phyloP scores from a whole-genome alignment of 2,797 vertebrate genomes.

The Pachyuromys duprasi region DNA sequence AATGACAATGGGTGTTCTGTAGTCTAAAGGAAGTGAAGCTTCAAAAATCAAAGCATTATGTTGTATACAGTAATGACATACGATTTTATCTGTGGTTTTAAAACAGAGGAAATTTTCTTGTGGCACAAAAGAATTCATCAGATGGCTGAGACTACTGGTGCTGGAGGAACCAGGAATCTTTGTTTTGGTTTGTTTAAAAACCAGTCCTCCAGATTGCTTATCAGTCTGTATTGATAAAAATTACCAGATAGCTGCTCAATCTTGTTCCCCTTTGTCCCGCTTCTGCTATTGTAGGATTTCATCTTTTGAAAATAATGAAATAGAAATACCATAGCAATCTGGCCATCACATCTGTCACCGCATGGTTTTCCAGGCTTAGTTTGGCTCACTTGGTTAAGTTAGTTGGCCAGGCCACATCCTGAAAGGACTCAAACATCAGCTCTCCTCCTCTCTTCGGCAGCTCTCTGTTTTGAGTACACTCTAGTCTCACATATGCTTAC shows the following conservation, averaged over 20 bases:
- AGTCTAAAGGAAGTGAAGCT: neutral
- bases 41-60: neutral
- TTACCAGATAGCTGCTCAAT: constrained; percentile 65
- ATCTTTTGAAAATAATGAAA: constrained; percentile 70
- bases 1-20: neutral
- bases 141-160: neutral
- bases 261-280: constrained; percentile 50
- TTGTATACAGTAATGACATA: neutral
- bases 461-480: neutral
- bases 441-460: neutral
- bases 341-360: constrained; percentile 76
- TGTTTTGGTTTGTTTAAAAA: constrained; percentile 57
- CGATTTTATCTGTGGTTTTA: neutral
- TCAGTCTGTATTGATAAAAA: constrained; percentile 74
- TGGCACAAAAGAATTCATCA: neutral
- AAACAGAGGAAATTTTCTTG: neutral
- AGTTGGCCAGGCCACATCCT: neutral
- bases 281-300: constrained; percentile 67
- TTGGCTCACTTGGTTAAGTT: constrained; percentile 70
- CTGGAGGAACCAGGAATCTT: constrained; percentile 35
- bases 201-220: constrained; percentile 71
- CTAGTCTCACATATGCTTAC: neutral
- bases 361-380: constrained; percentile 71
- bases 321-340: constrained; percentile 76
- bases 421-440: neutral